Evolutionary conservation across 2,113 vertebrate genomes (phyloP).

Genomic region (Vanacampus margaritifer): DNA sequence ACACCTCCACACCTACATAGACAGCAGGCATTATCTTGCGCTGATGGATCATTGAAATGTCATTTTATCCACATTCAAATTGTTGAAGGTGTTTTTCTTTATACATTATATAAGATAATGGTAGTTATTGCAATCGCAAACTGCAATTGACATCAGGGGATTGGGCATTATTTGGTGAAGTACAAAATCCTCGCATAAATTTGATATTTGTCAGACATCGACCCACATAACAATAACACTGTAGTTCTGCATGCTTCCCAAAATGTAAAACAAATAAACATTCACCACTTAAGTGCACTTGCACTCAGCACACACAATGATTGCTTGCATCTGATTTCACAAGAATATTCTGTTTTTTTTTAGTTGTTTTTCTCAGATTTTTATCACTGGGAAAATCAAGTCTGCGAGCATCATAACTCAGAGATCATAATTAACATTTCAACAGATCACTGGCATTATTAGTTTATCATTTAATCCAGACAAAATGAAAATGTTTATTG

Average conservation of each 20-base stretch:
- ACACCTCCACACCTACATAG: conserved; percentile 31
- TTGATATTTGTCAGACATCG: not conserved
- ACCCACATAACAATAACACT: not conserved
- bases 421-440: too few relatives aligned
- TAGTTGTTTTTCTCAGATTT: too few relatives aligned
- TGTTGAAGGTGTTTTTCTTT: conserved; percentile 80
- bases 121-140: not conserved
- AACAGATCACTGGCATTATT: too few relatives aligned
- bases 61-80: conserved; percentile 82
- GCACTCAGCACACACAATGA: too few relatives aligned
- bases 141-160: too few relatives aligned
- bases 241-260: not conserved
- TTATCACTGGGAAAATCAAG: too few relatives aligned
- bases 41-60: conserved; percentile 91
- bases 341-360: too few relatives aligned
- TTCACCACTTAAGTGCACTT: too few relatives aligned
- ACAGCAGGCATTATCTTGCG: conserved; percentile 69
- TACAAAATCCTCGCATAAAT: not conserved
- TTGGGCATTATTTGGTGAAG: not conserved
- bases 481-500: too few relatives aligned
- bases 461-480: too few relatives aligned
- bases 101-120: not conserved
- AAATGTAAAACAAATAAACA: not conserved
- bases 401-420: too few relatives aligned
- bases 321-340: too few relatives aligned